phyloP scores from a whole-genome alignment of 2,797 vertebrate species.

The Sparus aurata region DNA sequence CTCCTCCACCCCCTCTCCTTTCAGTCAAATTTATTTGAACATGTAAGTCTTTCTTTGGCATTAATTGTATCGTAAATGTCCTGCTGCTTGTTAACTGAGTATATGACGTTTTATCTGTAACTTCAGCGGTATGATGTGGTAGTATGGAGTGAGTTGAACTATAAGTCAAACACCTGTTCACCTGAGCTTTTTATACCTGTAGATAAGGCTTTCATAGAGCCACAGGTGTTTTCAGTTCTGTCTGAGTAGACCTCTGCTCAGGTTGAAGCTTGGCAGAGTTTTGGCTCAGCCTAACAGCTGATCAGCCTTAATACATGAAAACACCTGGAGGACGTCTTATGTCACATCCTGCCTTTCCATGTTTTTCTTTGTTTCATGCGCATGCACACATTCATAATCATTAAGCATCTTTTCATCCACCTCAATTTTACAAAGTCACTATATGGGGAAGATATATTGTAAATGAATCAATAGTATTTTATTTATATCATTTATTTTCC shows the following conservation, averaged over 20 bases:
- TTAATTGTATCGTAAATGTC: background rate
- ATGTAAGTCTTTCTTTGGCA: background rate
- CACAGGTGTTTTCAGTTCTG: background rate
- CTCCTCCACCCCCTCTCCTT: background rate
- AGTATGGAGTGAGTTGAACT: background rate
- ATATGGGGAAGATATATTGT: background rate
- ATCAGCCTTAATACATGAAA: conserved; percentile 10
- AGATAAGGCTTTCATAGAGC: background rate
- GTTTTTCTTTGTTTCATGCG: background rate
- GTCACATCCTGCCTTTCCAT: too few species aligned
- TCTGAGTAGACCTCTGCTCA: conserved; percentile 5
- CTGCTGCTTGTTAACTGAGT: background rate
- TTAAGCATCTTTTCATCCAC: background rate
- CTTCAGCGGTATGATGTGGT: background rate
- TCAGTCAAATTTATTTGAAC: background rate
- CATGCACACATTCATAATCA: background rate
- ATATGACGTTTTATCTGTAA: background rate
- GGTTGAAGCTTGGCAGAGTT: conserved; percentile 5
- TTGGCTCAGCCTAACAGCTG: background rate
- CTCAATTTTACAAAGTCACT: background rate
- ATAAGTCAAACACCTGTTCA: background rate
- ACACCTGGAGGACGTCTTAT: background rate
- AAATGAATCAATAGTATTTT: background rate
- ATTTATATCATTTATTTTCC: background rate
- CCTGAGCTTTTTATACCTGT: background rate